Evolutionary conservation across 2,797 vertebrate genomes (phyloP).

Genomic region (Tauraco hartlaubi): DNA sequence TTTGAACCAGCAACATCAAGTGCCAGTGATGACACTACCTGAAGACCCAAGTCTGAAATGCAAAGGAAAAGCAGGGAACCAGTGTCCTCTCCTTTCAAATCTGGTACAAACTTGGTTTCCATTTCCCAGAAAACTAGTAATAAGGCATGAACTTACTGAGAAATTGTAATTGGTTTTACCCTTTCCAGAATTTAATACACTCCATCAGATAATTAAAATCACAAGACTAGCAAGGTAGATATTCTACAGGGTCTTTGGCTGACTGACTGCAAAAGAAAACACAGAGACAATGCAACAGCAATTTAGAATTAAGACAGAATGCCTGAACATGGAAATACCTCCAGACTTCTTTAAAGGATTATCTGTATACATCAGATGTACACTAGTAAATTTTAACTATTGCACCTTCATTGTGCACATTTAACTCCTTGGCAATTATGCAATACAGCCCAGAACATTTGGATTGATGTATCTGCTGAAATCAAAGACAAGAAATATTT

Average conservation of each 20-base stretch:
- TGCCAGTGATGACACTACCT: not conserved
- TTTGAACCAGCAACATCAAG: not conserved
- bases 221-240: constrained; percentile 52
- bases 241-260: constrained; percentile 23
- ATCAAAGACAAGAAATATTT: constrained; percentile 38
- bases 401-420: constrained; percentile 36
- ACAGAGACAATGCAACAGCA: not conserved
- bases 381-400: constrained; percentile 40
- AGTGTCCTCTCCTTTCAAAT: not conserved
- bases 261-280: constrained; percentile 24
- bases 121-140: not conserved
- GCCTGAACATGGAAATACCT: constrained; percentile 4
- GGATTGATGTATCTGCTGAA: constrained; percentile 48
- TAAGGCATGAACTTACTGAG: not conserved
- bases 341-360: constrained; percentile 37
- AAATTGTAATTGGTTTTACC: constrained; percentile 22
- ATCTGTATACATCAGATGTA: constrained; percentile 62
- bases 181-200: constrained; percentile 60
- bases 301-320: constrained; percentile 64
- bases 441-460: constrained; percentile 59
- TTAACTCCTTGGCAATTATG: constrained; percentile 63
- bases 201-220: constrained; percentile 69
- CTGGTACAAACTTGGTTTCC: not conserved
- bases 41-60: not conserved
- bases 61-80: not conserved